Base-by-base conservation (phyloP, 1,140 invertebrate genomes). In the Hermetia illucens region DNA sequence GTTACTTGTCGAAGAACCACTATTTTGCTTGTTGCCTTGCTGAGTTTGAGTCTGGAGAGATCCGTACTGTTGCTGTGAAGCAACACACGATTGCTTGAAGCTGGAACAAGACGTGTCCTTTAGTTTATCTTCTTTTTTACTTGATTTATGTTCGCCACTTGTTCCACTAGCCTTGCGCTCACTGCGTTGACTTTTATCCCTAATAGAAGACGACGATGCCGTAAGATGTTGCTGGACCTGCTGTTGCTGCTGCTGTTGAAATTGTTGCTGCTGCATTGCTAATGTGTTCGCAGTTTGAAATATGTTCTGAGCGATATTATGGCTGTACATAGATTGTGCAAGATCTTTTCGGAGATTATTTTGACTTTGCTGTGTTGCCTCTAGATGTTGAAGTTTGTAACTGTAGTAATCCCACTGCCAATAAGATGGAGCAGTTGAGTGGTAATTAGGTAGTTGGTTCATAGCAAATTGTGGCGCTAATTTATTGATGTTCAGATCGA, bases 341-440 rank as follows among this genome's bases (percentile, higher is more conserved):
- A 61, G 43, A 16, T 61, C 55, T 25, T 60, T 59, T 29, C 58
- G 55, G 32, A 58, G 59, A 41, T 61, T 56, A 36, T 59, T 59
- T 36, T 57, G 56, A 10, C 45, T 50, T 41, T 61, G 58, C 31
- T 55, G 56, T 13, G 33, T 4, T 9, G 49, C 24, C 29, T 72
- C 69, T 21, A 71, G 51, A 39, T 69, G 66, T 1, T 68, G 62
- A 0, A 71, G 48, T 42, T 71, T 71, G 39, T 71, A 71, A 8
- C 65, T 55, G 35, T 70, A 68, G 21, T 69, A 61, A 39, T 75
- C 70, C 73, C 73, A 76, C 44, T 72, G 67, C 63, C 72, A 74
- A 48, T 74, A 75, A 44, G 70, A 1, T 65, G 53, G 53, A 61
- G 71, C 49, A 1, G 68, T 59, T 10, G 70, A 65, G 43, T 73